These are phyloP conservation scores for Dastarcus helophoroides DNA, from an alignment of 2,888 invertebrate species.

Conservation along the genomic window DNA sequence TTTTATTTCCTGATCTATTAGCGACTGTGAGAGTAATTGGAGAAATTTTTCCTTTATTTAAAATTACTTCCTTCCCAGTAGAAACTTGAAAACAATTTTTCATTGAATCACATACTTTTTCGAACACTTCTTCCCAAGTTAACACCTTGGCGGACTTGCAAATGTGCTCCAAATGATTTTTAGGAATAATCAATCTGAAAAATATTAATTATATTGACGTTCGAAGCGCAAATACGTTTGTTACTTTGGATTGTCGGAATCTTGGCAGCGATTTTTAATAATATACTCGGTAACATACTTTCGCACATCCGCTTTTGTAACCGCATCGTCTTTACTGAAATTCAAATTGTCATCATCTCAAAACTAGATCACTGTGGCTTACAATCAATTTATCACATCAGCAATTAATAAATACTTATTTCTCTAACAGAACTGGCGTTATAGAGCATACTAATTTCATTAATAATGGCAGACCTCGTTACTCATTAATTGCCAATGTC, in stretches of 20 bases:
- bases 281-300: slow-evolving; percentile 62
- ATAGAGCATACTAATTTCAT: too few species aligned
- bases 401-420: too few species aligned
- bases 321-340: slow-evolving; percentile 29
- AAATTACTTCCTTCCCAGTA: slow-evolving; percentile 39
- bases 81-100: slow-evolving; percentile 56
- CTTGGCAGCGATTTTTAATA: slow-evolving; percentile 47
- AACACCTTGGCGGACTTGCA: slow-evolving; percentile 38
- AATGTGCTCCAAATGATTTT: slow-evolving; percentile 36
- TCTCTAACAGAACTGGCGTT: too few species aligned
- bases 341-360: too few species aligned
- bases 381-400: too few species aligned
- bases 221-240: slow-evolving; percentile 6
- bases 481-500: too few species aligned
- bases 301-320: slow-evolving; percentile 47
- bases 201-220: slow-evolving; percentile 7
- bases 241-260: slow-evolving; percentile 28
- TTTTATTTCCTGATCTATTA: slow-evolving; percentile 77
- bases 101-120: slow-evolving; percentile 56
- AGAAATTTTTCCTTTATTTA: slow-evolving; percentile 59
- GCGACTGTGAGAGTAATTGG: slow-evolving; percentile 67
- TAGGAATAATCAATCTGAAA: slow-evolving; percentile 44
- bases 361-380: slow-evolving; percentile 4
- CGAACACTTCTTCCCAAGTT: slow-evolving; percentile 62
- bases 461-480: too few species aligned